These are phyloP conservation scores for Ernsta delagoae DNA, from an alignment of 2,888 invertebrate species.

Conservation along the genomic window DNA sequence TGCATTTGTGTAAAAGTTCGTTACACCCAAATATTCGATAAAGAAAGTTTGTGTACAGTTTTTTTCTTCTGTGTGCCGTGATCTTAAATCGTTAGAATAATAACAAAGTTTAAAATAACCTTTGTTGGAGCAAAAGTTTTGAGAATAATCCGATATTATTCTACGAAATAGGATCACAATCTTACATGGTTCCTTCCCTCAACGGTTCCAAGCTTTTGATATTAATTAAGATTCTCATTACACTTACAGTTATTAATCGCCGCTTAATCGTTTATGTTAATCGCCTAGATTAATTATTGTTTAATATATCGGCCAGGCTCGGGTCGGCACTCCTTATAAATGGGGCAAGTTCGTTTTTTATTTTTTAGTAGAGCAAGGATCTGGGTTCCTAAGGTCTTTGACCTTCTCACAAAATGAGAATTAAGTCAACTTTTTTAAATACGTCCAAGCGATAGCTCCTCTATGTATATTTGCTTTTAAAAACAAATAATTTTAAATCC, in stretches of 20 bases:
- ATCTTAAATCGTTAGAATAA: too few species aligned
- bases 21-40: constrained; percentile 46
- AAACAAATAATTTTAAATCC: neutral
- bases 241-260: constrained; percentile 27
- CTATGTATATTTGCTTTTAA: too few species aligned
- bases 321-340: neutral
- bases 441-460: too few species aligned
- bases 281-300: constrained; percentile 26
- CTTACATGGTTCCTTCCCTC: neutral
- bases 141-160: neutral
- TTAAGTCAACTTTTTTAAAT: neutral
- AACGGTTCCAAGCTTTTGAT: neutral
- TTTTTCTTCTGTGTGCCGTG: neutral
- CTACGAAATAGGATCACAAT: neutral
- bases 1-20: constrained; percentile 60
- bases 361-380: neutral
- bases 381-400: neutral
- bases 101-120: too few species aligned
- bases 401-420: neutral
- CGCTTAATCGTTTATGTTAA: constrained; percentile 23
- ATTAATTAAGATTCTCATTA: constrained; percentile 34
- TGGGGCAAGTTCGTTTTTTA: neutral
- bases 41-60: constrained; percentile 26
- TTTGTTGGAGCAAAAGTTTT: neutral
- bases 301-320: constrained; percentile 13